These are phyloP conservation scores for Nettapus auritus DNA, from an alignment of 2,113 vertebrate genomes.

Conservation along the genomic window DNA sequence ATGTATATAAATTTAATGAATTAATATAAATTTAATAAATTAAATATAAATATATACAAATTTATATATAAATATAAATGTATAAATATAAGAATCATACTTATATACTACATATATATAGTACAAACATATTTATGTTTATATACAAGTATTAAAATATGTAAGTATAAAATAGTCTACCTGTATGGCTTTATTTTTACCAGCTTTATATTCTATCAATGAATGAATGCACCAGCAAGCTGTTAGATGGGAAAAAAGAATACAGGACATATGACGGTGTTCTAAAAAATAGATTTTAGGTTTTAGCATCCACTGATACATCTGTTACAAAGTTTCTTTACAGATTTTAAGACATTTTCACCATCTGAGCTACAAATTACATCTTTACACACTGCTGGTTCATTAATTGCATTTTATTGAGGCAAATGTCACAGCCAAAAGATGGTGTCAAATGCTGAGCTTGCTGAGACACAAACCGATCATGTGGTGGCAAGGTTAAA, in stretches of 20 bases:
- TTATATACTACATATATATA: not conserved
- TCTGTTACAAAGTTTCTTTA: not conserved
- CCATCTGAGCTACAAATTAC: not conserved
- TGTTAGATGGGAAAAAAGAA: not conserved
- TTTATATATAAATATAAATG: not conserved
- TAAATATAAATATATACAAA: too few species aligned
- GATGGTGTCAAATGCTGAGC: not conserved
- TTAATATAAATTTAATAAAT: too few species aligned
- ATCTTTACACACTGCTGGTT: slow-evolving; percentile 13
- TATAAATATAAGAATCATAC: not conserved
- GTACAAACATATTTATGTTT: not conserved
- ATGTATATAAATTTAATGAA: too few species aligned
- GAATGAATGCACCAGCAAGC: not conserved
- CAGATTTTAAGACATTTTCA: slow-evolving; percentile 10
- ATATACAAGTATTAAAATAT: not conserved
- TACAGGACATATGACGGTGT: not conserved
- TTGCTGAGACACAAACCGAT: not conserved
- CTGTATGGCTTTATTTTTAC: not conserved
- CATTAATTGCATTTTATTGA: slow-evolving; percentile 32
- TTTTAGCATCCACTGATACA: not conserved
- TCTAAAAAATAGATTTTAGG: not conserved
- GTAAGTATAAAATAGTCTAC: not conserved
- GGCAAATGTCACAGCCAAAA: slow-evolving; percentile 21
- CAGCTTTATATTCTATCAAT: not conserved
- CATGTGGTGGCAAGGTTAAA: not conserved